Evolutionary conservation across 2,888 invertebrate species (phyloP), one percentile per base, ranked within the genome.

Genomic region (Troilus luridus): DNA sequence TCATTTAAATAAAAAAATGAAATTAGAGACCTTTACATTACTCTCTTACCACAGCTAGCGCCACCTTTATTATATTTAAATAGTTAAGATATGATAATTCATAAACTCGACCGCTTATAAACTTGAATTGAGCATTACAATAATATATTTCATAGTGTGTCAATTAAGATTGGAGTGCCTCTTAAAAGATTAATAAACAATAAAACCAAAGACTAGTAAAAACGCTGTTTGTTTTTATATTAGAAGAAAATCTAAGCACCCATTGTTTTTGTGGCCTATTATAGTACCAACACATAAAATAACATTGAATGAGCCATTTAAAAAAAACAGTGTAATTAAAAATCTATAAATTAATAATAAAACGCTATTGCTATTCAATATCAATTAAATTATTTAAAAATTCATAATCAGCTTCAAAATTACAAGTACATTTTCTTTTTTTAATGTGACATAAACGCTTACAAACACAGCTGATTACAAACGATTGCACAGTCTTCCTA

Each of bases 401-500:
- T 85, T 85, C n/a, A 58, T 85, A 85, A 85, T 27, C 85, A 85
- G 85, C 85, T 85, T 41, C 56, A 6, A 56, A 85, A 56, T n/a
- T 85, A 58, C 8, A 56, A 41, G 2, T 81, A 54, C n/a, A 58
- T 56, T 85, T n/a, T 56, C 41, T 41, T 41, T 41, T 41, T 10
- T n/a, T n/a, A 85, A 85, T n/a, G n/a, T 8, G 56, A 56, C 85
- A 85, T n/a, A 56, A 85, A 85, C 56, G 85, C 85, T 85, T 85
- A 85, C 85, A n/a, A 85, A 58, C 56, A 85, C 56, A 85, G 85
- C 85, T 85, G 85, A 85, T 85, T 85, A 85, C 85, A 85, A 85
- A 85, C n/a, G 41, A 85, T 85, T 85, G 85, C 85, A 85, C 85
- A 85, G 85, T 85, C 85, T 85, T 85, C 85, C 85, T 85, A 41